Conservation (phyloP, 1,140 invertebrate genomes). For the Leptinotarsa undecemlineata region DNA sequence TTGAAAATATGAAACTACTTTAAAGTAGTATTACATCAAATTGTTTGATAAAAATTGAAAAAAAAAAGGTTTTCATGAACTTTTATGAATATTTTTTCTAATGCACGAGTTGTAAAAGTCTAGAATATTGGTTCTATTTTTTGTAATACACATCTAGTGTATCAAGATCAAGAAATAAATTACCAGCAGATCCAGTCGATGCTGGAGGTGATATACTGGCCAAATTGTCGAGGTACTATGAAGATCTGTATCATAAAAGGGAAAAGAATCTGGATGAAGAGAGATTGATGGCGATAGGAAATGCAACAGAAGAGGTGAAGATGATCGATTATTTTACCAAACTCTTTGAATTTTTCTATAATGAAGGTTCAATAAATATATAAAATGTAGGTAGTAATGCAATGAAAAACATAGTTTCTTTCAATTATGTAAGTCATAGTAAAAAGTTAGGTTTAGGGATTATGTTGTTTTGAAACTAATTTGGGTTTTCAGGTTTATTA, state of each 20-base stretch:
- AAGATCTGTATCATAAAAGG: constrained; percentile 77
- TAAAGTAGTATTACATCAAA: no score
- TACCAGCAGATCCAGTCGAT: constrained; percentile 62
- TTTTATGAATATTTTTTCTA: no score
- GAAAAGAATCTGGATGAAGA: constrained; percentile 61
- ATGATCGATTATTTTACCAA: constrained; percentile 62
- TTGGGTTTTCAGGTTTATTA: background rate
- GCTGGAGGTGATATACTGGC: constrained; percentile 60
- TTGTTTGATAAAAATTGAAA: background rate
- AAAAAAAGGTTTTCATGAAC: background rate
- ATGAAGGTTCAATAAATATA: constrained; percentile 7
- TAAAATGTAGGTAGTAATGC: constrained; percentile 25
- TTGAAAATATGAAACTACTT: no score
- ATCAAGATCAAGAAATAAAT: constrained; percentile 61
- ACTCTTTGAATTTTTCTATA: constrained; percentile 8
- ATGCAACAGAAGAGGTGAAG: constrained; percentile 69
- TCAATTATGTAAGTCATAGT: constrained; percentile 19
- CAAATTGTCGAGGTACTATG: constrained; percentile 73
- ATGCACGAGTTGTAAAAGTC: background rate
- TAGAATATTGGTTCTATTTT: background rate
- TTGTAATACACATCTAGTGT: constrained; percentile 50
- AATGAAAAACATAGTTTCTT: constrained; percentile 18
- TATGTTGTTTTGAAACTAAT: background rate
- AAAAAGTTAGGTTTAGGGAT: background rate
- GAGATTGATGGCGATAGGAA: constrained; percentile 69